Evolutionary conservation across 1,140 invertebrate genomes (phyloP).

Genomic region (Ooceraea biroi): DNA sequence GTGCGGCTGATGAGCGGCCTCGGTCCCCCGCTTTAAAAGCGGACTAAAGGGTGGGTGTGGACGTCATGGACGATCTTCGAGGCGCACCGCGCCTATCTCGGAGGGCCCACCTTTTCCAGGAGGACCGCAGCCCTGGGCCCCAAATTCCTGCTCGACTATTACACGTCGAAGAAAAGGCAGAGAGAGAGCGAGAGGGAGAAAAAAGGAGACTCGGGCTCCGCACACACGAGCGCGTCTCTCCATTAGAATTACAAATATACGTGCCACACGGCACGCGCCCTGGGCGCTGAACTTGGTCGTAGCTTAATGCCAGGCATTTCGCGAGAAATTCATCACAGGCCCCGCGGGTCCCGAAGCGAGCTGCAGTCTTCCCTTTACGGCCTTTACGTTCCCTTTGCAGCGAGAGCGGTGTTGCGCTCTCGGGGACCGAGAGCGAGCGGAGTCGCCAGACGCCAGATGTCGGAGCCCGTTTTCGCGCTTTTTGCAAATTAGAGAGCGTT

Average conservation of each 20-base stretch:
- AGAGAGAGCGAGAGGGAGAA: not conserved
- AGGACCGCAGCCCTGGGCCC: conserved; percentile 63
- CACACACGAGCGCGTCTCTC: conserved; percentile 60
- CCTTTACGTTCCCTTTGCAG: conserved; percentile 20
- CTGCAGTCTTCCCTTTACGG: conserved; percentile 29
- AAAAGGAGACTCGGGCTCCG: conserved; percentile 12
- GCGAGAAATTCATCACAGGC: conserved; percentile 74
- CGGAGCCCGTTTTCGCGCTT: conserved; percentile 26
- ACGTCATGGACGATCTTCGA: conserved; percentile 46
- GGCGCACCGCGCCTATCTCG: conserved; percentile 38
- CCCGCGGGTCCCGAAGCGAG: conserved; percentile 43
- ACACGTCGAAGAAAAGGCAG: conserved; percentile 48
- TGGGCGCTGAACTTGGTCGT: conserved; percentile 71
- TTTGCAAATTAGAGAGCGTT: conserved; percentile 54
- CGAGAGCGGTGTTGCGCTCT: not conserved
- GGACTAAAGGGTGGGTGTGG: conserved; percentile 59
- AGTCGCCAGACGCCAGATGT: conserved; percentile 63
- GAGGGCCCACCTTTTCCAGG: conserved; percentile 53
- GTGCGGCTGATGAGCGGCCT: conserved; percentile 41
- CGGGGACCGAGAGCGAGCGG: conserved; percentile 21
- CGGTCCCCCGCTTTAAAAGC: conserved; percentile 22
- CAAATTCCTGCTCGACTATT: conserved; percentile 70
- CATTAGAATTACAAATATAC: conserved; percentile 78
- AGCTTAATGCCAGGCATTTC: conserved; percentile 75
- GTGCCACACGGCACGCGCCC: conserved; percentile 72